phyloP scores from a whole-genome alignment of 2,888 invertebrate genomes.

The Brachycybe producta region DNA sequence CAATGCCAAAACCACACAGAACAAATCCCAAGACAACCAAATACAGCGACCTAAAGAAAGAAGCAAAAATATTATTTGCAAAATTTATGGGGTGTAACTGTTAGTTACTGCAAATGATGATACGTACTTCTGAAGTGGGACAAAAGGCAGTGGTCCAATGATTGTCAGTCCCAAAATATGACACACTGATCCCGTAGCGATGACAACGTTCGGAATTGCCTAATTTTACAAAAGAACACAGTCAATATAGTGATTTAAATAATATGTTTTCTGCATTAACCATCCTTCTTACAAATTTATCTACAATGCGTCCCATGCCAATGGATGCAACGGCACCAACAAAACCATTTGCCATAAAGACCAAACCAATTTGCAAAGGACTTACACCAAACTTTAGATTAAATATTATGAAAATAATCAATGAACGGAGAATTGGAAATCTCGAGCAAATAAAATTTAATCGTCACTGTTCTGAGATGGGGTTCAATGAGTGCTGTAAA shows the following conservation, averaged over 20 bases:
- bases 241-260: too few relatives aligned
- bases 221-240: too few relatives aligned
- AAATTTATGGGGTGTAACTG: not conserved
- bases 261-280: not conserved
- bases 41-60: not conserved
- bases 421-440: not conserved
- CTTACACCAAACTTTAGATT: constrained; percentile 1
- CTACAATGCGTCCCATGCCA: not conserved
- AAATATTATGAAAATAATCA: not conserved
- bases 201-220: too few relatives aligned
- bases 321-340: not conserved
- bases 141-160: constrained; percentile 2
- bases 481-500: constrained; percentile 2
- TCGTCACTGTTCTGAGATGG: not conserved
- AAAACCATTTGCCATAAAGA: not conserved
- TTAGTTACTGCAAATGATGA: not conserved
- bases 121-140: not conserved
- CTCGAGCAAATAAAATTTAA: not conserved
- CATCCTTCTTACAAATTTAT: constrained; percentile 2
- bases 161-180: not conserved
- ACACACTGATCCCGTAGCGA: too few relatives aligned
- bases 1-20: constrained; percentile 9
- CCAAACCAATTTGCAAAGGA: not conserved
- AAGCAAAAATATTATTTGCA: not conserved
- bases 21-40: constrained; percentile 3